These are phyloP conservation scores for Clarias macrocephalus DNA, from an alignment of 2,113 vertebrate species.

Conservation along the genomic window DNA sequence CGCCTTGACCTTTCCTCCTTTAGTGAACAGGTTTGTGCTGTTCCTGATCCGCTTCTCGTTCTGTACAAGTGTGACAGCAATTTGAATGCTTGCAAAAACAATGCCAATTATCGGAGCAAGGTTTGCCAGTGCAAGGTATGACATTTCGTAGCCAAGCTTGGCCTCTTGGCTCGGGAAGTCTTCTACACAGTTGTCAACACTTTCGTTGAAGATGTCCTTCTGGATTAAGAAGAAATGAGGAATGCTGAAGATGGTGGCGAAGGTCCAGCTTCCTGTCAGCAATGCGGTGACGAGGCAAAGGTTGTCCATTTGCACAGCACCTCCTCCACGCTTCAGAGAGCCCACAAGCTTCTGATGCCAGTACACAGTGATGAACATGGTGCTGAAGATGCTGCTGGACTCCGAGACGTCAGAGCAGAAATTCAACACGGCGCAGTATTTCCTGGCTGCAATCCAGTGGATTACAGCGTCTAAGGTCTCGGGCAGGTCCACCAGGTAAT, in stretches of 20 bases:
- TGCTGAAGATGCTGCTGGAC: conserved; percentile 76
- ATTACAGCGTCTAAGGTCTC: conserved; percentile 66
- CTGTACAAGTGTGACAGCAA: conserved; percentile 66
- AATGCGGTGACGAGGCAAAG: conserved; percentile 56
- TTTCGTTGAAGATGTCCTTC: conserved; percentile 50
- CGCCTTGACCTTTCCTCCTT: neutral
- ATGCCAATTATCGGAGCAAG: conserved; percentile 65
- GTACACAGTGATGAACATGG: conserved; percentile 72
- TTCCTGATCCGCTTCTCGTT: conserved; percentile 60
- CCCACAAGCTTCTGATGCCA: conserved; percentile 78
- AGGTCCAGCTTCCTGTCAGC: conserved; percentile 67
- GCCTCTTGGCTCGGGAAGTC: conserved; percentile 48
- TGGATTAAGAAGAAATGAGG: conserved; percentile 62
- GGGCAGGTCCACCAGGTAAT: conserved; percentile 72
- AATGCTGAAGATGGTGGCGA: conserved; percentile 63
- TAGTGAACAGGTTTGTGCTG: conserved; percentile 23
- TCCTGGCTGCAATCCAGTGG: conserved; percentile 64
- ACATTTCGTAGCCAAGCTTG: conserved; percentile 59
- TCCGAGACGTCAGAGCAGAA: conserved; percentile 71
- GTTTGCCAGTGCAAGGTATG: conserved; percentile 69
- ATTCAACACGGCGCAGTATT: conserved; percentile 65
- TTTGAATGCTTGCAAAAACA: conserved; percentile 62
- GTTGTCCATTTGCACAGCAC: conserved; percentile 65
- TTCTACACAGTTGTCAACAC: conserved; percentile 54
- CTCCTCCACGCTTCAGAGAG: conserved; percentile 66